These are phyloP conservation scores for Hirtodrosophila duncani DNA, from an alignment of 2,888 invertebrate genomes.

Conservation along the genomic window DNA sequence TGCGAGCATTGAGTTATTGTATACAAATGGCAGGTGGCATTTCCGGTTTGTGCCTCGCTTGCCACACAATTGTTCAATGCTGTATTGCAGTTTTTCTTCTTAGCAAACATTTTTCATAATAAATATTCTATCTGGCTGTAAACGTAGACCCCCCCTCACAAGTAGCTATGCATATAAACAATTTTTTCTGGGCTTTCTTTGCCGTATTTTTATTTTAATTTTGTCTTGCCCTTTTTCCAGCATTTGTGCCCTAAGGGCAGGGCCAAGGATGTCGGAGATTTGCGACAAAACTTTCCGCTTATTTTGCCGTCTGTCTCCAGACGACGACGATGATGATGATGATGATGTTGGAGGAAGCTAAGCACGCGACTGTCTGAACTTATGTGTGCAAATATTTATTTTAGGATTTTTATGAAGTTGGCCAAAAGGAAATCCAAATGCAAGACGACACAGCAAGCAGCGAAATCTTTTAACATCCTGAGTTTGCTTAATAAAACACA, in stretches of 20 bases:
- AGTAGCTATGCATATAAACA: conserved; percentile 8
- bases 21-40: conserved; percentile 46
- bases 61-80: conserved; percentile 28
- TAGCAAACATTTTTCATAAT: conserved; percentile 20
- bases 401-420: conserved; percentile 53
- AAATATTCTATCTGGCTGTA: conserved; percentile 6
- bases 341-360: no score
- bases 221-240: conserved; percentile 35
- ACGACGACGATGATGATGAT: no score
- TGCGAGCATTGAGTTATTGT: conserved; percentile 34
- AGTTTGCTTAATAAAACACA: no score
- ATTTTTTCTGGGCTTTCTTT: no score
- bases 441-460: conserved; percentile 10
- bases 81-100: neutral
- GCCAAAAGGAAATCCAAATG: no score
- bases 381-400: conserved; percentile 56
- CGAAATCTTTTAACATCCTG: no score
- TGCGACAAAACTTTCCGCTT: conserved; percentile 42
- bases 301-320: conserved; percentile 41
- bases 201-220: conserved; percentile 41
- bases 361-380: no score
- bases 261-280: conserved; percentile 31
- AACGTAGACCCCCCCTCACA: neutral
- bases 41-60: conserved; percentile 40
- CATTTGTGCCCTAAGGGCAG: conserved; percentile 8